Evolutionary conservation across 1,140 invertebrate species (phyloP).

Genomic region (Potamilus streckersoni): DNA sequence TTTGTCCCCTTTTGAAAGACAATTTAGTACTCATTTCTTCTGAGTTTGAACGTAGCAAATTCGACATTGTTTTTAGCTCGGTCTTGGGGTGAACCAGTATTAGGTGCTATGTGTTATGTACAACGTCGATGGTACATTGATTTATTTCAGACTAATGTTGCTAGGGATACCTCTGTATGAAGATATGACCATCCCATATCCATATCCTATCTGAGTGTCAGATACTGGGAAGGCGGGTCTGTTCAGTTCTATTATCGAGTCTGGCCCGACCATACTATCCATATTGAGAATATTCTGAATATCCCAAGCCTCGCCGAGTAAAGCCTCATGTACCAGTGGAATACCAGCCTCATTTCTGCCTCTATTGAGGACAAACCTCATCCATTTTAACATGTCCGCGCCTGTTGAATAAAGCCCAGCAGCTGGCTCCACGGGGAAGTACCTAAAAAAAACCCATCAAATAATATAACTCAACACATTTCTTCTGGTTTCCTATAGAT

Average conservation of each 20-base stretch:
- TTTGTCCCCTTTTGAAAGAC: too few relatives aligned
- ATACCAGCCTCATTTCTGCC: neutral
- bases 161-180: slow-evolving; percentile 11
- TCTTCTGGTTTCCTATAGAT: too few relatives aligned
- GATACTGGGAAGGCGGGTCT: slow-evolving; percentile 11
- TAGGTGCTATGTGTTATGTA: too few relatives aligned
- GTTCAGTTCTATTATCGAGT: too few relatives aligned
- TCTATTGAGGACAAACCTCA: slow-evolving; percentile 2
- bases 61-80: too few relatives aligned
- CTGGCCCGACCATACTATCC: too few relatives aligned
- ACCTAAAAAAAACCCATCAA: neutral
- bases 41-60: too few relatives aligned
- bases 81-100: too few relatives aligned
- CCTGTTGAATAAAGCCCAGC: neutral
- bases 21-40: too few relatives aligned
- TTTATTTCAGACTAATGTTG: too few relatives aligned
- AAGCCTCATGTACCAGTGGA: neutral
- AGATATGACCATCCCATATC: slow-evolving; percentile 7
- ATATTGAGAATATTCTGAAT: neutral
- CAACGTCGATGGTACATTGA: too few relatives aligned
- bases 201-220: slow-evolving; percentile 12
- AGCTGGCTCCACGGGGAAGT: slow-evolving; percentile 5
- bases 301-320: neutral
- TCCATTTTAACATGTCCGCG: slow-evolving; percentile 5
- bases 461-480: too few relatives aligned